A percentile compares a stretch with the other conserved stretches of the same genome.
These are phyloP conservation scores for Muntiacus muntjak DNA, from an alignment of 2,113 vertebrate species.

Conservation along the genomic window DNA sequence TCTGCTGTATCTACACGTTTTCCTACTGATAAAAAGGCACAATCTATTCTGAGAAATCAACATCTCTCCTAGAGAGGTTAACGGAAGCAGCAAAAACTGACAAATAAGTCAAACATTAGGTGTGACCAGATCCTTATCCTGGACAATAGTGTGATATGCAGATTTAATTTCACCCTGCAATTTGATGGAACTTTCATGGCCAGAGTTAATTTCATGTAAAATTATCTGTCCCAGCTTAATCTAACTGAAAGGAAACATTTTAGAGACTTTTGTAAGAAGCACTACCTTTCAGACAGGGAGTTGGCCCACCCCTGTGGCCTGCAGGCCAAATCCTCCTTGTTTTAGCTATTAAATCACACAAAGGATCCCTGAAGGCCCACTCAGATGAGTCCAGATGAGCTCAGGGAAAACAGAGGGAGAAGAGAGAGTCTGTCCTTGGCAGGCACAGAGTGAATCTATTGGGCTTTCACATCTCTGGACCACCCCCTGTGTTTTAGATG, in stretches of 20 bases:
- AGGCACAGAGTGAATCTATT: background rate
- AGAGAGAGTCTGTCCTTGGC: background rate
- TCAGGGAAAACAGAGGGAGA: background rate
- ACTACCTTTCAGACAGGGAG: background rate
- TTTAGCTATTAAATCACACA: constrained; percentile 32
- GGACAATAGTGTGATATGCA: background rate
- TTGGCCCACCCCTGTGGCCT: background rate
- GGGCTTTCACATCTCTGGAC: background rate
- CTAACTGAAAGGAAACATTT: constrained; percentile 25
- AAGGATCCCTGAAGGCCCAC: background rate
- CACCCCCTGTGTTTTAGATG: constrained; percentile 33
- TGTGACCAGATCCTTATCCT: background rate
- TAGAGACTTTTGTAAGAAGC: constrained; percentile 16
- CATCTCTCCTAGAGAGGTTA: background rate
- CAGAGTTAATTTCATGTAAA: background rate
- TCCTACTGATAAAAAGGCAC: background rate
- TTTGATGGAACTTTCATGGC: background rate
- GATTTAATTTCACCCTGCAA: background rate
- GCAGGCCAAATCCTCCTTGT: constrained; percentile 18
- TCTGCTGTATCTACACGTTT: background rate
- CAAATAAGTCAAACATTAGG: background rate
- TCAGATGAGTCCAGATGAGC: background rate
- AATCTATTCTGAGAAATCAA: background rate
- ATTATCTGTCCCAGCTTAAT: background rate
- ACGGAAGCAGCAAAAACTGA: background rate